Percentiles rank a stretch among this genome's conserved stretches.
These are phyloP conservation scores for Parapsyche elsis DNA, from an alignment of 1,140 invertebrate genomes.

Conservation along the genomic window DNA sequence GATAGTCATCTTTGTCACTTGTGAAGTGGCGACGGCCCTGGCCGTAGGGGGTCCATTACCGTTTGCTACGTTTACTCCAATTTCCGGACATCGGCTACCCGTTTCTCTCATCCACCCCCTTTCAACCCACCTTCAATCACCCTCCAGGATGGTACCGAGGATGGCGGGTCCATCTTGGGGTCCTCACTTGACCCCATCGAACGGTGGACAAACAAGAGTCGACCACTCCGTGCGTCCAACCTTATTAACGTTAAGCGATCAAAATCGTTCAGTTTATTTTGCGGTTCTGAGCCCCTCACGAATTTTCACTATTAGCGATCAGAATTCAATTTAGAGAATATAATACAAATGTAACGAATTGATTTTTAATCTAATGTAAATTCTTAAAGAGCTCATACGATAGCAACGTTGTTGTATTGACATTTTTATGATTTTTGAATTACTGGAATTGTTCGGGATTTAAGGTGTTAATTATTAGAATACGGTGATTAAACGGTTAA, in stretches of 20 bases:
- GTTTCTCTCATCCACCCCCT: not conserved
- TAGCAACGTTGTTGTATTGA: too few relatives aligned
- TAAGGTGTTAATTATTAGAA: too few relatives aligned
- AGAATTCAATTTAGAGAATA: not conserved
- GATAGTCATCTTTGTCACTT: not conserved
- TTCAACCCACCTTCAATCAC: not conserved
- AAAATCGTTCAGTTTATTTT: constrained; percentile 7
- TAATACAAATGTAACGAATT: too few relatives aligned
- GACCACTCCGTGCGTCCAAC: constrained; percentile 19
- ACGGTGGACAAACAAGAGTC: constrained; percentile 23
- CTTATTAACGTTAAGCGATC: constrained; percentile 19
- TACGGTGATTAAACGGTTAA: too few relatives aligned
- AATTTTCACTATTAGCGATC: not conserved
- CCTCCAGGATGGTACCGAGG: not conserved
- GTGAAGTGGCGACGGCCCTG: not conserved
- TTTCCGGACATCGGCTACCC: constrained; percentile 9
- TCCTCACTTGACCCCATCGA: constrained; percentile 15
- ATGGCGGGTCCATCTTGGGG: not conserved
- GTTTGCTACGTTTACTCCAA: constrained; percentile 38
- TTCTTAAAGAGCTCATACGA: too few relatives aligned
- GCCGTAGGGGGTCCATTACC: constrained; percentile 35
- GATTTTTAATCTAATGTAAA: too few relatives aligned
- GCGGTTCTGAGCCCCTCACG: not conserved
- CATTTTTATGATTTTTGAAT: too few relatives aligned
- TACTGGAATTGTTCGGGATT: too few relatives aligned